These are phyloP conservation scores for Luehdorfia chinensis DNA, from an alignment of 1,140 invertebrate species.

Conservation along the genomic window DNA sequence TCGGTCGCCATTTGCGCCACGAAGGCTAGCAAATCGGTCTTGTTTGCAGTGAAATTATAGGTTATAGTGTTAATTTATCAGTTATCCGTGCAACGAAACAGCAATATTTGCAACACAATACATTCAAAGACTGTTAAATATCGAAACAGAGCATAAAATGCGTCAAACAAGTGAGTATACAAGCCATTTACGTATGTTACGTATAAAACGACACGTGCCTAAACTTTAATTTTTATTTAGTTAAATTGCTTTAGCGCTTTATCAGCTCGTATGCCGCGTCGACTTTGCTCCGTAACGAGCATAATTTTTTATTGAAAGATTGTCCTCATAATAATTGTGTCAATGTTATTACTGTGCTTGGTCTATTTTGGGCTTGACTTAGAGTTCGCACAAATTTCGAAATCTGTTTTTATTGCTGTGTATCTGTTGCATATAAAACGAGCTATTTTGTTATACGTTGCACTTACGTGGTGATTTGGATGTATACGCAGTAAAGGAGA, in stretches of 20 bases:
- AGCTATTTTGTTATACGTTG: constrained; percentile 9
- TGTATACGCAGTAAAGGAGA: constrained; percentile 22
- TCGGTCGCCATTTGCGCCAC: constrained; percentile 69
- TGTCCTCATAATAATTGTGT: constrained; percentile 10
- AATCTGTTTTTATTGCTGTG: constrained; percentile 18
- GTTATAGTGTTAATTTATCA: constrained; percentile 54
- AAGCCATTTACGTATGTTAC: constrained; percentile 20
- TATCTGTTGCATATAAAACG: constrained; percentile 16
- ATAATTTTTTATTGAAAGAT: constrained; percentile 19
- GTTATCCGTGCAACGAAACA: constrained; percentile 42
- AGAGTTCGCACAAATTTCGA: constrained; percentile 24
- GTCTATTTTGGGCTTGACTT: constrained; percentile 11
- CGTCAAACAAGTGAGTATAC: constrained; percentile 50
- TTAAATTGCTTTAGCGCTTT: constrained; percentile 33
- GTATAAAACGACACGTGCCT: constrained; percentile 39
- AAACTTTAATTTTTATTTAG: constrained; percentile 23
- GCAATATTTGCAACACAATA: constrained; percentile 30
- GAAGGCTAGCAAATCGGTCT: constrained; percentile 38
- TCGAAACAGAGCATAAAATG: constrained; percentile 33
- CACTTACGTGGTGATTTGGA: constrained; percentile 24
- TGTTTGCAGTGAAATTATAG: constrained; percentile 56
- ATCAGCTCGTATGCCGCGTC: constrained; percentile 11
- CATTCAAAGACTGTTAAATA: constrained; percentile 21
- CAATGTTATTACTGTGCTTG: background rate
- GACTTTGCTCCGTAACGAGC: constrained; percentile 13